These are phyloP conservation scores for Daktulosphaira vitifoliae DNA, from an alignment of 1,140 invertebrate genomes.

Conservation along the genomic window DNA sequence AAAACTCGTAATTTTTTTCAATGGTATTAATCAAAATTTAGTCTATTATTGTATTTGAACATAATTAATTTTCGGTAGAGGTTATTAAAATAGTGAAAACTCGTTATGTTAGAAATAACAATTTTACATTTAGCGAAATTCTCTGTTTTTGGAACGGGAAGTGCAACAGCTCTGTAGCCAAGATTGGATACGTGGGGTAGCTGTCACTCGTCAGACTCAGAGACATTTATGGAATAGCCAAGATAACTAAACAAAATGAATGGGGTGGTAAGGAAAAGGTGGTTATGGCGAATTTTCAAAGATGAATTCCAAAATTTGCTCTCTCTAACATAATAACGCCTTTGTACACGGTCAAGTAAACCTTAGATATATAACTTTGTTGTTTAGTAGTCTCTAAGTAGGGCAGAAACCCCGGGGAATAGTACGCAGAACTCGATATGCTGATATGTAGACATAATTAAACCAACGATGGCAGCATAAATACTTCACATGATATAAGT, in stretches of 20 bases:
- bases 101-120: too few relatives aligned
- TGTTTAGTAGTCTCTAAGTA: slow-evolving; percentile 14
- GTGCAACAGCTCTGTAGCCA: too few relatives aligned
- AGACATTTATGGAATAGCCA: neutral
- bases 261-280: neutral
- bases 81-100: too few relatives aligned
- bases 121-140: too few relatives aligned
- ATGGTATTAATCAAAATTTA: too few relatives aligned
- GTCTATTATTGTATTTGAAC: too few relatives aligned
- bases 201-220: slow-evolving; percentile 1
- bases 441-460: neutral
- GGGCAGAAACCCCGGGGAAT: slow-evolving; percentile 18
- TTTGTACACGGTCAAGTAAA: slow-evolving; percentile 32
- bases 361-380: slow-evolving; percentile 21
- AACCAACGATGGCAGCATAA: neutral
- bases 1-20: too few relatives aligned
- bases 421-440: neutral
- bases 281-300: neutral
- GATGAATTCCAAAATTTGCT: slow-evolving; percentile 7
- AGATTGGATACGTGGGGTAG: too few relatives aligned
- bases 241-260: too few relatives aligned
- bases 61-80: too few relatives aligned
- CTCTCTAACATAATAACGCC: slow-evolving; percentile 1
- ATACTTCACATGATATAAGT: slow-evolving; percentile 6
- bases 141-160: too few relatives aligned